These are phyloP conservation scores for Drosophila murphyi DNA, from an alignment of 1,140 invertebrate genomes.

Conservation along the genomic window DNA sequence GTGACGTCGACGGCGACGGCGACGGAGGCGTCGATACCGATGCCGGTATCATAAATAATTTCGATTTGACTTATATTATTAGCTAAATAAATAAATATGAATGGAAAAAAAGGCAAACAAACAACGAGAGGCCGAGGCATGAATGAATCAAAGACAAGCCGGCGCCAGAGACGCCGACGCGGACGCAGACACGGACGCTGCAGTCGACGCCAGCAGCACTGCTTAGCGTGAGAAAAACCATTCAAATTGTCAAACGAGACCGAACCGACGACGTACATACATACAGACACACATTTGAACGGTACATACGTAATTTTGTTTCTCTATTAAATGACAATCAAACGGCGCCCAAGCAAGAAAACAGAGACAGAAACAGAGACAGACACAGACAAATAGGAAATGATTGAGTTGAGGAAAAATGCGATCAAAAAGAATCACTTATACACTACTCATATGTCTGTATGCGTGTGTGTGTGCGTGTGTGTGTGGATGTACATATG, in stretches of 20 bases:
- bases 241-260: conserved; percentile 75
- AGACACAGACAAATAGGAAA: conserved; percentile 6
- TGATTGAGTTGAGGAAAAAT: conserved; percentile 33
- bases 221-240: conserved; percentile 79
- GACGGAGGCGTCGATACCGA: conserved; percentile 28
- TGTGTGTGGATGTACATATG: background rate
- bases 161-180: conserved; percentile 51
- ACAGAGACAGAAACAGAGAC: conserved; percentile 4
- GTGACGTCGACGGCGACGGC: background rate
- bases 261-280: conserved; percentile 36
- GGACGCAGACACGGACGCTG: conserved; percentile 7
- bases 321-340: conserved; percentile 72
- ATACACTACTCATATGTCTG: background rate
- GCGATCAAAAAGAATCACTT: conserved; percentile 15
- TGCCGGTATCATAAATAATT: conserved; percentile 82
- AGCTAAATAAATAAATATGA: conserved; percentile 79
- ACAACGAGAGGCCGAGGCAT: conserved; percentile 67
- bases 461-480: background rate
- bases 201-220: conserved; percentile 46
- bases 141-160: conserved; percentile 77
- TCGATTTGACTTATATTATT: conserved; percentile 81
- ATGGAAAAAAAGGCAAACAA: conserved; percentile 58
- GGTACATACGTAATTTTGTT: conserved; percentile 62
- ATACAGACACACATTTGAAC: background rate
- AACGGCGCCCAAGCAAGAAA: conserved; percentile 44